Conservation (phyloP, 2,113 vertebrate species). For the Lipophrys pholis region DNA sequence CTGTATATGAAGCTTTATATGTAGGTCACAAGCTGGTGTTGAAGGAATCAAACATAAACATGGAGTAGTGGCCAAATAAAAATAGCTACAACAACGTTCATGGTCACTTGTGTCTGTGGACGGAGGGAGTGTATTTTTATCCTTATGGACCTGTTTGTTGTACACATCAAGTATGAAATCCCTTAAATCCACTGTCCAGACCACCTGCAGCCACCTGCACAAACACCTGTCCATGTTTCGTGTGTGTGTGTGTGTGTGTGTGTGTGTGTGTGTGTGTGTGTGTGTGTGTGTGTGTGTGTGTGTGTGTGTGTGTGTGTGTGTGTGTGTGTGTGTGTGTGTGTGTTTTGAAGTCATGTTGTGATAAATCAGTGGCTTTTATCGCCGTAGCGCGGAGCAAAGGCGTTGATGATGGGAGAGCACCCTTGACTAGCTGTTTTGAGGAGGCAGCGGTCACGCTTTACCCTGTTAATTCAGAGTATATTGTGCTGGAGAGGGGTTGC, state of each 20-base stretch:
- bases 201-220: conserved; percentile 11
- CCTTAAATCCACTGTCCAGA: conserved; percentile 3
- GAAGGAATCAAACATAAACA: neutral
- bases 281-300: neutral
- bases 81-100: neutral
- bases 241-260: too few relatives aligned
- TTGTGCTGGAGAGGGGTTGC: conserved; percentile 83
- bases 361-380: conserved; percentile 55
- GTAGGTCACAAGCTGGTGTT: conserved; percentile 10
- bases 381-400: conserved; percentile 54
- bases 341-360: conserved; percentile 20
- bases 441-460: conserved; percentile 78
- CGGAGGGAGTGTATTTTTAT: neutral
- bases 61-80: neutral
- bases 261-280: neutral
- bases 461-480: conserved; percentile 79
- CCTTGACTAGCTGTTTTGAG: conserved; percentile 76
- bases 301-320: too few relatives aligned
- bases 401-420: conserved; percentile 68
- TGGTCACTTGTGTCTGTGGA: neutral
- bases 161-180: neutral
- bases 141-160: neutral
- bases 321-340: neutral
- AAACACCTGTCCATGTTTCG: neutral
- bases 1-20: conserved; percentile 11